Base-by-base conservation (phyloP, 2,888 invertebrate species). In the Unio pictorum region DNA sequence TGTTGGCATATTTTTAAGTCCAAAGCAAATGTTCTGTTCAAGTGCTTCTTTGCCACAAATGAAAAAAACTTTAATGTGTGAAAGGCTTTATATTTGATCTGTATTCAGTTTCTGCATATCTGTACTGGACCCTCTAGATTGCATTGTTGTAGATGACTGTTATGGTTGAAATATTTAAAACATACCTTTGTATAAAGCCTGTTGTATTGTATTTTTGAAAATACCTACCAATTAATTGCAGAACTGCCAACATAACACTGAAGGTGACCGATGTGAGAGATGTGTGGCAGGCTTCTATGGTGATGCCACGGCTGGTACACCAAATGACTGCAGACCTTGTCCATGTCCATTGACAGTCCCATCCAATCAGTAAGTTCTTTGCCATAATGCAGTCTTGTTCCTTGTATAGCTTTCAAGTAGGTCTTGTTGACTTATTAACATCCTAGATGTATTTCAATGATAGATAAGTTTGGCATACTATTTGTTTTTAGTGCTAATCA, bases 201-300 rank as follows among this genome's bases (percentile, higher is more conserved):
- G 15, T 23, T 59, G 17, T 26, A 23, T 23, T 15, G 59, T 59
- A 18, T 18, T 59, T 59, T 59, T 8, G 18, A 45, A 45, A 45
- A 45, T 3, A 45, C 45, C 15, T 15, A 15, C 45, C 45, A 2
- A 45, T 45, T 45, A 45, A 45, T 67, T 80, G 45, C 83, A 97
- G 96, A 93, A 95, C 84, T 98, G 98, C 83, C 92, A 93, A 73
- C 94, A 97, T 87, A 95, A 96, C 86, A 98, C 98, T 0, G 93
- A 92, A 11, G 99, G 99, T 5, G 93, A 94, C 0, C 92, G 92
- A 70, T 99, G 99, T 89, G 96, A 99, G 57, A 79, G 90, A 5
- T 99, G 99, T 90, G 92, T 93, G 45, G 91, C 92, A 8, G 98
- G 97, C 15, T 97, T 93, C 88, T 92, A 91, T 74, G 95, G 95